A percentile compares a stretch with the other conserved stretches of the same genome.
These are phyloP conservation scores for Aphis gossypii DNA, from an alignment of 1,140 invertebrate species.

Conservation along the genomic window DNA sequence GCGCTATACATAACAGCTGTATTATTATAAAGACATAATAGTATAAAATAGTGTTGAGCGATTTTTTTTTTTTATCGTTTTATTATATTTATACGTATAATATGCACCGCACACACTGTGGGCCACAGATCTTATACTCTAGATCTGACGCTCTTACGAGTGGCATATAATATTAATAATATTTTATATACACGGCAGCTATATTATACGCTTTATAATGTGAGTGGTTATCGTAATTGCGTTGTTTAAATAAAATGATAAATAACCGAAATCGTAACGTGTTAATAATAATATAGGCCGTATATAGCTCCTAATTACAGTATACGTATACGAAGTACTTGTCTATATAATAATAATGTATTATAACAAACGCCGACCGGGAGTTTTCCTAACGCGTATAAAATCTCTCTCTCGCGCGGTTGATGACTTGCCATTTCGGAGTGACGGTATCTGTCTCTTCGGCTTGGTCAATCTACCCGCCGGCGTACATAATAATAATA, in stretches of 20 bases:
- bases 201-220: background rate
- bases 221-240: background rate
- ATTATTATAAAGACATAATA: background rate
- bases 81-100: too few relatives aligned
- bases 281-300: background rate
- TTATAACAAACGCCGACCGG: background rate
- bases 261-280: slow-evolving; percentile 9
- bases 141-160: too few relatives aligned
- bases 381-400: background rate
- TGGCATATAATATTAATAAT: too few relatives aligned
- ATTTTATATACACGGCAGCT: background rate
- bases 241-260: background rate
- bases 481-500: background rate
- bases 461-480: background rate
- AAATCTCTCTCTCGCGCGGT: background rate
- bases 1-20: too few relatives aligned
- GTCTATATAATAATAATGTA: background rate
- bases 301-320: background rate
- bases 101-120: too few relatives aligned
- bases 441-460: background rate
- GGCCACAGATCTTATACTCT: too few relatives aligned
- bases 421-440: background rate
- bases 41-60: background rate
- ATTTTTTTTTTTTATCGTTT: background rate
- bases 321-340: background rate